A percentile compares a stretch with the other conserved stretches of the same genome.
Evolutionary conservation across 2,797 vertebrate genomes (phyloP).

Genomic region (Vespertilio murinus): DNA sequence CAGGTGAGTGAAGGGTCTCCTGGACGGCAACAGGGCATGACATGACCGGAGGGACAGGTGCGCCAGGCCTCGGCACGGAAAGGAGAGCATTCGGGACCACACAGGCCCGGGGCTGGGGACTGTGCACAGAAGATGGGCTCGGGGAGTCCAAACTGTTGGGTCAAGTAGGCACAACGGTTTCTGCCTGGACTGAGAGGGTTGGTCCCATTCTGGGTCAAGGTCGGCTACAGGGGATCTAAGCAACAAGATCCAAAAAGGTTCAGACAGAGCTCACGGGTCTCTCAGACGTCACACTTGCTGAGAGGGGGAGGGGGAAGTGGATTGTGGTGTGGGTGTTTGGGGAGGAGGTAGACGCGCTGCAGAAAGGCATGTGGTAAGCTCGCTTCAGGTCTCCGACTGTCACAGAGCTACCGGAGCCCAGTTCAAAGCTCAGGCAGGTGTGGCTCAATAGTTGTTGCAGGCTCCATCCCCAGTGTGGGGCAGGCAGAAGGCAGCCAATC

Average conservation of each 20-base stretch:
- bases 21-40: not conserved
- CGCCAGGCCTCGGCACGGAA: not conserved
- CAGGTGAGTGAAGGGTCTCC: not conserved
- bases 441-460: too few relatives aligned
- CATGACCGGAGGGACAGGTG: not conserved
- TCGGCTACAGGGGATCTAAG: not conserved
- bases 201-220: not conserved
- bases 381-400: not conserved
- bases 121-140: not conserved
- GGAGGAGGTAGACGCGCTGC: rapidly evolving
- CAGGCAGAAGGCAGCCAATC: too few relatives aligned
- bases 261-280: not conserved
- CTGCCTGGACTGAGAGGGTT: not conserved
- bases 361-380: not conserved
- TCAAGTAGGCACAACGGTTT: not conserved
- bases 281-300: not conserved
- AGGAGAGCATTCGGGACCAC: not conserved
- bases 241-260: not conserved
- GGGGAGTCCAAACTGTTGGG: not conserved
- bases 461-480: too few relatives aligned
- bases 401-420: not conserved
- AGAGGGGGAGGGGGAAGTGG: not conserved
- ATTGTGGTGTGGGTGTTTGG: not conserved
- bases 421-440: not conserved
- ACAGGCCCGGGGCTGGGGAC: not conserved